Evolutionary conservation across 2,113 vertebrate species (phyloP), one percentile per base, ranked within the genome.

Genomic region (Asarcornis scutulata): DNA sequence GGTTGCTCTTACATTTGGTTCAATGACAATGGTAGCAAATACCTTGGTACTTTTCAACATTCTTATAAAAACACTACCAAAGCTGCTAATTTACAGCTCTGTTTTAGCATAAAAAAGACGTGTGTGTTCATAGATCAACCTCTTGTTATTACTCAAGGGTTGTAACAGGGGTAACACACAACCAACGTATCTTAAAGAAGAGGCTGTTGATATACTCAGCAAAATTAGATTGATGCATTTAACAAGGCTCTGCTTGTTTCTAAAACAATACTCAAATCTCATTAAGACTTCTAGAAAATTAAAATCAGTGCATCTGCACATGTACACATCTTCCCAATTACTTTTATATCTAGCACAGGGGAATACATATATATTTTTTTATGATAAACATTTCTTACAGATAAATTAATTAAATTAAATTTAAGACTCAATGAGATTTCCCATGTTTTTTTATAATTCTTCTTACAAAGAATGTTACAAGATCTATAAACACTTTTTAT

Each of bases 321-420:
- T 80, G 96, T 96, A 97, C 91, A 94, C 72, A 96, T 90, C 94
- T 98, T 97, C 92, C 98, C 97, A 97, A 97, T 97, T 91, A 94
- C 91, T 97, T 97, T 98, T 96, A 97, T 96, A 98, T 96, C 94
- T 97, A 97, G 97, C 94, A 96, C 92, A 96, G 94, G 97, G 98
- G 97, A 97, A 98, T 95, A 98, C 91, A 98, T 97, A 98, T 97
- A 98, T 98, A 98, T 97, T 98, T 97, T 97, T 96, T 98, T 98
- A 98, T 80, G 98, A 98, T 98, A 98, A 98, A 98, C 97, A 98
- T 98, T 98, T 98, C 97, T 98, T 98, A 98, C 97, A 98, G 98
- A 98, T 98, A 98, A 98, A 98, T 98, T 98, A 98, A 98, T 97
- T 98, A 98, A 98, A 98, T 98, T 98, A 98, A 97, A 95, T 97